Conservation (phyloP, 2,888 invertebrate genomes). For the Polymixis flavicincta region DNA sequence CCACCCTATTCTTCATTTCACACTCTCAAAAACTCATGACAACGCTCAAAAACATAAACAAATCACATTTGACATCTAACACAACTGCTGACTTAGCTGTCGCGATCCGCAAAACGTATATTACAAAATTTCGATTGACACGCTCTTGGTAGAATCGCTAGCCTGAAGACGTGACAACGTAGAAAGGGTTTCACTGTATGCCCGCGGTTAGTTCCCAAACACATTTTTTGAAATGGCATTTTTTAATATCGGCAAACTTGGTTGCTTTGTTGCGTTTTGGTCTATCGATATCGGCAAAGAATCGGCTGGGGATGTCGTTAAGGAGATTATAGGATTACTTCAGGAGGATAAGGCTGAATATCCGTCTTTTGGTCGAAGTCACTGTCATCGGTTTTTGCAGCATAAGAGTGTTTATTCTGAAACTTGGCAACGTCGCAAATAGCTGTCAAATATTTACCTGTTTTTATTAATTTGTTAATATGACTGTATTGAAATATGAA, state of each 20-base stretch:
- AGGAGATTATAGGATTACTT: slow-evolving; percentile 9
- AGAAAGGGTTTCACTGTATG: slow-evolving; percentile 31
- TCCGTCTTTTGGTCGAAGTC: background rate
- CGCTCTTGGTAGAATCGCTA: slow-evolving; percentile 8
- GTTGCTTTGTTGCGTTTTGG: slow-evolving; percentile 5
- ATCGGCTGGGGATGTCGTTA: slow-evolving; percentile 1
- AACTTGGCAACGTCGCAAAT: no score
- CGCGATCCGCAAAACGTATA: slow-evolving; percentile 2
- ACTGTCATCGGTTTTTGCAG: slow-evolving; percentile 2
- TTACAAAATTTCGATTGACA: slow-evolving; percentile 21
- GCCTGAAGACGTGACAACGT: slow-evolving; percentile 2
- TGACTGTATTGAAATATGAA: no score
- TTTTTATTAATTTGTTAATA: no score
- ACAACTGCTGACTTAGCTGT: slow-evolving; percentile 13
- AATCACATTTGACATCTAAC: background rate
- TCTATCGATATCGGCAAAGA: slow-evolving; percentile 6
- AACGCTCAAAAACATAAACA: background rate
- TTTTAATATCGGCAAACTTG: slow-evolving; percentile 21
- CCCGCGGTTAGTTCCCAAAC: slow-evolving; percentile 24
- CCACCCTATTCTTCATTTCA: background rate
- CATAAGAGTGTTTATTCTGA: no score
- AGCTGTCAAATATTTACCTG: no score
- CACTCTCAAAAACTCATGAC: no score
- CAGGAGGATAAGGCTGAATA: background rate
- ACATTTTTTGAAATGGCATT: slow-evolving; percentile 26